Conservation (phyloP, 2,113 vertebrate genomes). For the Danionella cerebrum region DNA sequence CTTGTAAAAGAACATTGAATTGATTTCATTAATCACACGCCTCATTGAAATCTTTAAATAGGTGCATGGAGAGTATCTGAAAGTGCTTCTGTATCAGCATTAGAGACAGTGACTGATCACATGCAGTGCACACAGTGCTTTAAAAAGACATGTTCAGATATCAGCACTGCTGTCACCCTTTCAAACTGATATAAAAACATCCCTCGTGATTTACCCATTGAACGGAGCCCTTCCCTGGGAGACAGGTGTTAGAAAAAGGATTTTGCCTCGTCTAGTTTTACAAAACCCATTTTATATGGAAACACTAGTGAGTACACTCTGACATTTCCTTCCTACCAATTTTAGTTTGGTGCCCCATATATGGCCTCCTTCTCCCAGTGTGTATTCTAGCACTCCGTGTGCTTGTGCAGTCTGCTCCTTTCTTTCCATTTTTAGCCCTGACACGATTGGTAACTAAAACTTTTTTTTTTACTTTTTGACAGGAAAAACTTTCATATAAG, state of each 20-base stretch:
- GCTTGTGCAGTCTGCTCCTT: background rate
- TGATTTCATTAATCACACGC: background rate
- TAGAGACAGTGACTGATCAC: background rate
- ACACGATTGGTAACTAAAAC: background rate
- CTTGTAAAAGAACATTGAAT: background rate
- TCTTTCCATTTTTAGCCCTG: background rate
- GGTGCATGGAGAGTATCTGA: background rate
- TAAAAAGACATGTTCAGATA: background rate
- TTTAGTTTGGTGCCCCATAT: background rate
- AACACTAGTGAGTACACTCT: background rate
- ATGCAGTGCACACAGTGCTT: background rate
- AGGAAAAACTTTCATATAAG: too few relatives aligned
- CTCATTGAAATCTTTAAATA: slow-evolving; percentile 3
- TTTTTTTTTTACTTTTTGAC: too few relatives aligned
- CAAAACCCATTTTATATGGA: background rate
- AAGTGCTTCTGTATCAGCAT: background rate
- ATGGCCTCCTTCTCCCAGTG: background rate
- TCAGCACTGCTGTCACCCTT: background rate
- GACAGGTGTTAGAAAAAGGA: background rate
- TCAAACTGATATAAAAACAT: background rate
- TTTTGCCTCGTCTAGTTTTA: background rate
- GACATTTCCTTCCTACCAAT: background rate
- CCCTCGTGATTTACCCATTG: slow-evolving; percentile 20
- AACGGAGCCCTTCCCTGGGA: slow-evolving; percentile 5
- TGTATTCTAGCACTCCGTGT: background rate